These are phyloP conservation scores for Gymnobelideus leadbeateri DNA, from an alignment of 2,113 vertebrate species.

Conservation along the genomic window DNA sequence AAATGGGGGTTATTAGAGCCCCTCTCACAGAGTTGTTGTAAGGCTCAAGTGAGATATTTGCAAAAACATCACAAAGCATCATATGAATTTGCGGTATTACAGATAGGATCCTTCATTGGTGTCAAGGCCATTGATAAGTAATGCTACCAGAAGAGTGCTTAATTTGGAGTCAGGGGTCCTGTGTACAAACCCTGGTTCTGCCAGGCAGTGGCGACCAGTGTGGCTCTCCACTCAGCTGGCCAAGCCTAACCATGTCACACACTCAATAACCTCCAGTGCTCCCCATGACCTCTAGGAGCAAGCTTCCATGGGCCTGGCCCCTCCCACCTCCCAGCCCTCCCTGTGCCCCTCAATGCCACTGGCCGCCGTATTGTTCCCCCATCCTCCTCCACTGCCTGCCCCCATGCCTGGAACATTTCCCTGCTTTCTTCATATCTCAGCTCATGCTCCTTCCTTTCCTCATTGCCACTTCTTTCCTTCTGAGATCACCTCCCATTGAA, in stretches of 20 bases:
- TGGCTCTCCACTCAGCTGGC: not conserved
- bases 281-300: not conserved
- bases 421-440: no score
- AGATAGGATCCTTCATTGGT: not conserved
- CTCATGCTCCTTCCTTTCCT: not conserved
- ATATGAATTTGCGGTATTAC: not conserved
- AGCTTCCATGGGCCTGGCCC: no score
- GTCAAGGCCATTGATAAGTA: not conserved
- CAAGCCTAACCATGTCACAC: not conserved
- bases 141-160: not conserved
- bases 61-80: not conserved
- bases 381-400: not conserved
- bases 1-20: not conserved
- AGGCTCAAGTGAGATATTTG: not conserved
- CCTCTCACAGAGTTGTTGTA: not conserved
- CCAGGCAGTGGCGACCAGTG: accelerated
- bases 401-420: not conserved
- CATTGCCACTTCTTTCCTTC: not conserved
- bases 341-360: not conserved
- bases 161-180: not conserved
- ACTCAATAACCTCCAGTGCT: not conserved
- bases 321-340: not conserved
- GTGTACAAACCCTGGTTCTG: not conserved
- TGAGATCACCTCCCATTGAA: not conserved
- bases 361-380: not conserved